Evolutionary conservation across 2,888 invertebrate genomes (phyloP).

Genomic region (Meteorus cinctellus): DNA sequence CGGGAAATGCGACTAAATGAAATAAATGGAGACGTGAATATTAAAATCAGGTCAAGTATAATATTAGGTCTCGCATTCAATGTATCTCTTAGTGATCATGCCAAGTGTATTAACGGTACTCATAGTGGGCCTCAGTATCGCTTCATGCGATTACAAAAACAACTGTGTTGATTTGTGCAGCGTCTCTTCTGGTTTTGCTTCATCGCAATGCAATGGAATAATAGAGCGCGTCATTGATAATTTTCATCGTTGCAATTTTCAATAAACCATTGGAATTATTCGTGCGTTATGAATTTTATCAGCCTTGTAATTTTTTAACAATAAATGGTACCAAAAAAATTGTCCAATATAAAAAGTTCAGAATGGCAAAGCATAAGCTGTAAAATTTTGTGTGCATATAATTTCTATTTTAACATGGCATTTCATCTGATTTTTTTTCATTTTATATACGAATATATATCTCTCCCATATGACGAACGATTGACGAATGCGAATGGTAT

Average conservation of each 20-base stretch:
- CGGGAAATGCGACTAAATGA: background rate
- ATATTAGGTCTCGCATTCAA: background rate
- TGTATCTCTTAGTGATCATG: background rate
- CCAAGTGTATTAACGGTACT: slow-evolving; percentile 18
- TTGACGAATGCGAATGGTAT: slow-evolving; percentile 20
- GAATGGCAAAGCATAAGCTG: too few relatives aligned
- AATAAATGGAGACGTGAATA: background rate
- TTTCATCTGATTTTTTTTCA: background rate
- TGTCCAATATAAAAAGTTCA: too few relatives aligned
- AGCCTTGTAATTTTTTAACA: too few relatives aligned
- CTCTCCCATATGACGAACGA: slow-evolving; percentile 9
- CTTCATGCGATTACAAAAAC: background rate
- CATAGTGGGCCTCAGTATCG: background rate
- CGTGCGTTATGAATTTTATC: too few relatives aligned
- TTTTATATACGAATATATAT: background rate
- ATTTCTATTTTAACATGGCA: background rate
- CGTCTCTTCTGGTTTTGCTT: background rate
- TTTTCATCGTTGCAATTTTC: too few relatives aligned
- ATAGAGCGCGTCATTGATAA: too few relatives aligned
- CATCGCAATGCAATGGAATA: background rate
- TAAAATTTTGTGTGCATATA: too few relatives aligned
- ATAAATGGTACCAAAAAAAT: too few relatives aligned
- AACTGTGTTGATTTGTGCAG: background rate
- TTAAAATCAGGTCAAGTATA: slow-evolving; percentile 1
- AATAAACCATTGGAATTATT: too few relatives aligned